A percentile compares a stretch with the other conserved stretches of the same genome.
These are phyloP conservation scores for Athalia rosae DNA, from an alignment of 2,888 invertebrate species.

Conservation along the genomic window DNA sequence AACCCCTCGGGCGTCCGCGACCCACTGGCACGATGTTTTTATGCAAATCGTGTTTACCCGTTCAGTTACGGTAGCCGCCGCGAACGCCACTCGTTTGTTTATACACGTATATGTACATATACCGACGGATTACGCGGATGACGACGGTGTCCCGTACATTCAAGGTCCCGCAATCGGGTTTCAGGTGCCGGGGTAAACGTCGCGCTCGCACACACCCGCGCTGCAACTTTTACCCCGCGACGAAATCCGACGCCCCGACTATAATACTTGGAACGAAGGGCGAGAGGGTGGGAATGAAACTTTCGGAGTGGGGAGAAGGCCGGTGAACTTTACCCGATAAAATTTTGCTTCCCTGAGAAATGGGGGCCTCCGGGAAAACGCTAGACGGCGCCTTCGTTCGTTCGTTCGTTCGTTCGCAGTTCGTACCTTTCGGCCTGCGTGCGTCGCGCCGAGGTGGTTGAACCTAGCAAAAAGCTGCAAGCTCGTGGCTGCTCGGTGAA, in stretches of 20 bases:
- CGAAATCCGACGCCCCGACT: neutral
- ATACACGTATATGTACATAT: neutral
- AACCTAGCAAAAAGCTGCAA: constrained; percentile 69
- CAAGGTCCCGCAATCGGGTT: too few relatives aligned
- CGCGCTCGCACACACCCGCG: neutral
- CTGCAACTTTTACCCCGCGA: neutral
- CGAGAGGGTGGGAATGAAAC: neutral
- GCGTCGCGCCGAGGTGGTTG: constrained; percentile 67
- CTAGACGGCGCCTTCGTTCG: constrained; percentile 35
- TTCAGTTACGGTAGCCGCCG: constrained; percentile 41
- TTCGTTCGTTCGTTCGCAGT: constrained; percentile 54
- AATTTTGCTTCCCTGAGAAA: neutral
- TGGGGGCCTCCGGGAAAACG: constrained; percentile 2
- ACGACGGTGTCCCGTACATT: too few relatives aligned
- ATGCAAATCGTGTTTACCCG: constrained; percentile 73
- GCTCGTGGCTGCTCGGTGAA: constrained; percentile 65
- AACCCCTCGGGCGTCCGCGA: constrained; percentile 53
- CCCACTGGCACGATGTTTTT: constrained; percentile 71
- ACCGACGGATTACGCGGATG: too few relatives aligned
- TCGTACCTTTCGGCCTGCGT: constrained; percentile 51
- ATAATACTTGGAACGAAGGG: neutral
- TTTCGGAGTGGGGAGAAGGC: neutral
- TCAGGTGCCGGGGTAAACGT: neutral
- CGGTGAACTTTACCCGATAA: constrained; percentile 2
- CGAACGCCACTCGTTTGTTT: neutral